phyloP scores from a whole-genome alignment of 1,140 invertebrate genomes.

The Ceratosolen fusciceps region DNA sequence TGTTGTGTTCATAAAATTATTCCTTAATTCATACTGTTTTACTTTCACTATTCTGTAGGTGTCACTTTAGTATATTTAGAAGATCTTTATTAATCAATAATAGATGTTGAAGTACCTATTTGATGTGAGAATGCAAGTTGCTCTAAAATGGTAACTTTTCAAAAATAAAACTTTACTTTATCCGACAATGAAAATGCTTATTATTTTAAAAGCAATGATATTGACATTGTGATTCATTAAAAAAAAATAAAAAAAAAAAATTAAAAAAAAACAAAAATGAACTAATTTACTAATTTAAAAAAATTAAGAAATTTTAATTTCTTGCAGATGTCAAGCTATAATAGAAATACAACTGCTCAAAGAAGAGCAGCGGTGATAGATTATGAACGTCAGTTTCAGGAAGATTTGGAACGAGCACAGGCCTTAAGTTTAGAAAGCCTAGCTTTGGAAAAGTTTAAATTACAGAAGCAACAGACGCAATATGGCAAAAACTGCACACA shows the following conservation, averaged over 20 bases:
- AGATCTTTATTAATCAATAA: conserved; percentile 10
- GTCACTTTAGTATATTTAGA: background rate
- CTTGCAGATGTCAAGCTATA: conserved; percentile 69
- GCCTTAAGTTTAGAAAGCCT: conserved; percentile 88
- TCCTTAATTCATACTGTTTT: conserved; percentile 35
- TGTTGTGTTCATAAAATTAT: background rate
- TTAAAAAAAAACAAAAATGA: too few species aligned
- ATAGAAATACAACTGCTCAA: conserved; percentile 60
- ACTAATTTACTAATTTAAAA: too few species aligned
- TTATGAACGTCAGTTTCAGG: conserved; percentile 86
- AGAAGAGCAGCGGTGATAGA: conserved; percentile 70
- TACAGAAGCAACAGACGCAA: conserved; percentile 73
- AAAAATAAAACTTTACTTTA: background rate
- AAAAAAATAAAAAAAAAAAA: too few species aligned
- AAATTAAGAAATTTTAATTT: background rate
- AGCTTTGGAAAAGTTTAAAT: conserved; percentile 84
- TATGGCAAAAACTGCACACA: conserved; percentile 51
- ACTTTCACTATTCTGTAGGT: conserved; percentile 2
- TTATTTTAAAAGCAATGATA: too few species aligned
- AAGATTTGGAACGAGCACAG: conserved; percentile 87
- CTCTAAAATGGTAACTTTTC: conserved; percentile 32
- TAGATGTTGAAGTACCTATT: background rate
- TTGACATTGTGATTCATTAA: too few species aligned
- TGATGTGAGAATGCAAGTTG: conserved; percentile 23
- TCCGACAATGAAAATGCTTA: background rate